Evolutionary conservation across 2,888 invertebrate genomes (phyloP).

Genomic region (Aplocera efformata): DNA sequence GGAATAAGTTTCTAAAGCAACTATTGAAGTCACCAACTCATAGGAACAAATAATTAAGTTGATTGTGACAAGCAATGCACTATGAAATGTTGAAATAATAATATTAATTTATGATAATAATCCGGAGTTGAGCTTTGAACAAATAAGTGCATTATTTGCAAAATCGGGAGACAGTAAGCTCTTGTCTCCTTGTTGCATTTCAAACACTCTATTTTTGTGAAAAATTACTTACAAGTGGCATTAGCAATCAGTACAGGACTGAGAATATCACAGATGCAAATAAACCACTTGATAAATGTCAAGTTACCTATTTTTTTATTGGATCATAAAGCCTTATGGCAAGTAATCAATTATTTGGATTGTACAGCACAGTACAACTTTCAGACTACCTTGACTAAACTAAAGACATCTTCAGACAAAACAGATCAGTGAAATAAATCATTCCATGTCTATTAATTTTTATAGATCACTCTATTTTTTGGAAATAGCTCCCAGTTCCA

Average conservation of each 20-base stretch:
- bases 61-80: slow-evolving; percentile 41
- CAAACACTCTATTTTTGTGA: background rate
- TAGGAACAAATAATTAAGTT: slow-evolving; percentile 70
- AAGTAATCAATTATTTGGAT: slow-evolving; percentile 24
- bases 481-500: too few relatives aligned
- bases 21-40: slow-evolving; percentile 41
- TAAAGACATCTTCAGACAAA: too few relatives aligned
- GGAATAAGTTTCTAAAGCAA: slow-evolving; percentile 7
- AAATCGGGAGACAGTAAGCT: too few relatives aligned
- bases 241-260: slow-evolving; percentile 65
- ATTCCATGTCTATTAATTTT: too few relatives aligned
- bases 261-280: slow-evolving; percentile 76
- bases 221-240: slow-evolving; percentile 40
- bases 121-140: slow-evolving; percentile 39
- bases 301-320: slow-evolving; percentile 16
- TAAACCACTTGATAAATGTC: slow-evolving; percentile 41
- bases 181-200: too few relatives aligned
- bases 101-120: slow-evolving; percentile 36
- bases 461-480: too few relatives aligned
- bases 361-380: slow-evolving; percentile 19
- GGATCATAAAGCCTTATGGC: slow-evolving; percentile 16
- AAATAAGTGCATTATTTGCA: slow-evolving; percentile 29
- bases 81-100: slow-evolving; percentile 32
- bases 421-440: too few relatives aligned
- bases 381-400: too few relatives aligned